Conservation (phyloP, 2,797 vertebrate species). For the Petrocephalus sullivani region DNA sequence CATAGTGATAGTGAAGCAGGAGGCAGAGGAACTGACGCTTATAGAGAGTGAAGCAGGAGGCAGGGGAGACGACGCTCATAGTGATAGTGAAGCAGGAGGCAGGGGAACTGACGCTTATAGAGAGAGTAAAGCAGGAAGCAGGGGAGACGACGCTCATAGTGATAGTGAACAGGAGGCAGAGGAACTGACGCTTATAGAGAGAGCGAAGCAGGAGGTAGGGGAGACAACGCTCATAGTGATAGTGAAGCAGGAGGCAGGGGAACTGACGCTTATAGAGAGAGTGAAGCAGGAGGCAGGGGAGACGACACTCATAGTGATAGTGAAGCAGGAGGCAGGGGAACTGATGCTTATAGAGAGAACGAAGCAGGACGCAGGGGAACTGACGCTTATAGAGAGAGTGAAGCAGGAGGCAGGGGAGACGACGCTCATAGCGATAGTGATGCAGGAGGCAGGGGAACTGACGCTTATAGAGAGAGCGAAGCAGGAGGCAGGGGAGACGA, state of each 20-base stretch:
- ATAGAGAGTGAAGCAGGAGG: conserved; percentile 32
- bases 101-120: not conserved
- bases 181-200: conserved; percentile 30
- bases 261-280: not conserved
- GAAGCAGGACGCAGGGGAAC: not conserved
- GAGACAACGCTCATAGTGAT: conserved; percentile 42
- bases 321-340: not conserved
- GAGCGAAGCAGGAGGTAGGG: conserved; percentile 39
- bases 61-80: conserved; percentile 46
- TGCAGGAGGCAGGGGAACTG: not conserved
- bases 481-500: not conserved
- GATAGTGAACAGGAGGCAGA: not conserved
- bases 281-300: conserved; percentile 23
- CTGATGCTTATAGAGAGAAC: not conserved
- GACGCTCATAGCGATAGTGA: conserved; percentile 42
- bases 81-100: conserved; percentile 25
- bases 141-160: not conserved
- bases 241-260: conserved; percentile 15
- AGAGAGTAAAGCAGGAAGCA: not conserved
- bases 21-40: conserved; percentile 43
- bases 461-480: not conserved
- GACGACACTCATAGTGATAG: conserved; percentile 30
- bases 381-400: conserved; percentile 43
- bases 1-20: conserved; percentile 38
- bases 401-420: conserved; percentile 34